Percentiles rank a stretch among this genome's conserved stretches.
Conservation (phyloP, 2,113 vertebrate species). For the Cyprinodon brontotheroides region DNA sequence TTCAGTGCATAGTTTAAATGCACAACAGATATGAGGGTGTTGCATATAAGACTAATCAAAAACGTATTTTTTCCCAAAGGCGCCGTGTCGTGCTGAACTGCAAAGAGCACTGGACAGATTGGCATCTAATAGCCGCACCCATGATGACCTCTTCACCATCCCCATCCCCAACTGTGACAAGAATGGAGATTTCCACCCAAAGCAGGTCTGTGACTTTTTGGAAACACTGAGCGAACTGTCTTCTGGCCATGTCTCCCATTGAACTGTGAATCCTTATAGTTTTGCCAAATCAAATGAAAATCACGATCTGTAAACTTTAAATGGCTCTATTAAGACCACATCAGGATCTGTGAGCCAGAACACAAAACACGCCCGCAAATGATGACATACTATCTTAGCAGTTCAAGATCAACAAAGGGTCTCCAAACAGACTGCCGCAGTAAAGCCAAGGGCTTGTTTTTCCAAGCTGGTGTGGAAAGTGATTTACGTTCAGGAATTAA, state of each 20-base stretch:
- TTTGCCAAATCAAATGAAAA: conserved; percentile 45
- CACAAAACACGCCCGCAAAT: conserved; percentile 34
- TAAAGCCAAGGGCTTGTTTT: conserved; percentile 54
- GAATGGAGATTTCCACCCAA: conserved; percentile 91
- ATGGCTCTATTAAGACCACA: conserved; percentile 31
- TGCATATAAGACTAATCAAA: not conserved
- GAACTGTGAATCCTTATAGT: conserved; percentile 26
- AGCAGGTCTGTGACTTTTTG: conserved; percentile 83
- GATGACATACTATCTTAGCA: conserved; percentile 48
- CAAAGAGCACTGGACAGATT: conserved; percentile 88
- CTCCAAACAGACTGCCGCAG: conserved; percentile 38
- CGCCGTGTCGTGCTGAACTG: conserved; percentile 89
- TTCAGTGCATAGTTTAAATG: not conserved
- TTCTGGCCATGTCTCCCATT: conserved; percentile 10
- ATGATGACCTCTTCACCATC: conserved; percentile 89
- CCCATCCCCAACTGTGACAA: conserved; percentile 95
- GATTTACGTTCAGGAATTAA: conserved; percentile 48
- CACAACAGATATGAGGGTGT: not conserved
- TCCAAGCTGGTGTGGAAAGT: conserved; percentile 42
- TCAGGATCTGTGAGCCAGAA: conserved; percentile 43
- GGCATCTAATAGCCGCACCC: conserved; percentile 87
- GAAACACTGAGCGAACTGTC: conserved; percentile 3
- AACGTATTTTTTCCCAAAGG: conserved; percentile 68
- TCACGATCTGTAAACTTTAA: conserved; percentile 35
- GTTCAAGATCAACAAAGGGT: conserved; percentile 56